Conservation (phyloP, 92 coral and sea anemone species). For the Palythoa heliodiscus region DNA sequence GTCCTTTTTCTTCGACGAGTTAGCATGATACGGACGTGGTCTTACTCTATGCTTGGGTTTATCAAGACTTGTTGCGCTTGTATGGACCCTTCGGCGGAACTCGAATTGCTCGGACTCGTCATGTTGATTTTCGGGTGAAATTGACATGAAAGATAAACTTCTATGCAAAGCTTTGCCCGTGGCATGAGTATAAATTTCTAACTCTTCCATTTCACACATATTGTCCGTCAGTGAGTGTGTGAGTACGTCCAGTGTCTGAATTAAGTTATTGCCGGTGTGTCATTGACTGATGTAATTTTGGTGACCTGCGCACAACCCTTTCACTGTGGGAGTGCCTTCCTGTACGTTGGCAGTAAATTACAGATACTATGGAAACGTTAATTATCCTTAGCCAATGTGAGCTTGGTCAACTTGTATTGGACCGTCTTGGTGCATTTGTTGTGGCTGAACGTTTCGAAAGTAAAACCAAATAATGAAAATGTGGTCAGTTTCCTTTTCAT, state of each 20-base stretch:
- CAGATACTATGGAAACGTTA: constrained; percentile 7
- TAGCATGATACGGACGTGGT: constrained; percentile 8
- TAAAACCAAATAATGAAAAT: neutral
- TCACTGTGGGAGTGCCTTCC: constrained; percentile 4
- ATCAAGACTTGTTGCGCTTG: constrained; percentile 25
- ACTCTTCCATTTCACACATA: neutral
- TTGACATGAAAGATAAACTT: constrained; percentile 32
- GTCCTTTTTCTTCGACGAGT: constrained; percentile 31
- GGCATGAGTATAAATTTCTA: neutral
- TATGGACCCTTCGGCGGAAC: constrained; percentile 38
- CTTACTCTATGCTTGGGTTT: constrained; percentile 24
- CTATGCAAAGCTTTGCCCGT: neutral
- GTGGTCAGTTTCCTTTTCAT: neutral
- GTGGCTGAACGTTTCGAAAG: neutral
- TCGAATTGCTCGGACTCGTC: constrained; percentile 28
- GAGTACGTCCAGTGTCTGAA: neutral
- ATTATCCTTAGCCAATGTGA: neutral
- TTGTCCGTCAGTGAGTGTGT: neutral
- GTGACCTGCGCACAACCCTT: neutral
- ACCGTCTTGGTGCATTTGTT: neutral
- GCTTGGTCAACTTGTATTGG: neutral
- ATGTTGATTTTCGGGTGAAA: constrained; percentile 8
- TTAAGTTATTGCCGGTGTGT: neutral
- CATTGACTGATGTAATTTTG: neutral
- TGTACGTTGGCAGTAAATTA: constrained; percentile 11